Conservation (phyloP, 2,888 invertebrate species). For the Oxyscelio sp. region DNA sequence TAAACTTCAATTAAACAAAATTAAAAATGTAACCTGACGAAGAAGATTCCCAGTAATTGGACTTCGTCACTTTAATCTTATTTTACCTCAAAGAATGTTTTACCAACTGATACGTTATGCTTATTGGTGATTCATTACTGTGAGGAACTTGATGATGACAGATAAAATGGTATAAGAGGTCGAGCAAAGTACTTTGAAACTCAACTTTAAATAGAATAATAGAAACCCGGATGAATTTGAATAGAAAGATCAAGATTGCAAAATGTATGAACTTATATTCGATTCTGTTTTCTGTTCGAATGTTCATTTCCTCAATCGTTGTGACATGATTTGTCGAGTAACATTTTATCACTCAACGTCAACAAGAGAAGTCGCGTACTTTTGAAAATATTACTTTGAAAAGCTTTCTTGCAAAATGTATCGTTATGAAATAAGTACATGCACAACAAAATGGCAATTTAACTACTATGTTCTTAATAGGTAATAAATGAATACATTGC, state of each 20-base stretch:
- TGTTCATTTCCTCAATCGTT: neutral
- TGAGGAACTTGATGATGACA: slow-evolving; percentile 35
- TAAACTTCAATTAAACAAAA: too few relatives aligned
- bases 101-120: slow-evolving; percentile 33
- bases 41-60: too few relatives aligned
- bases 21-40: too few relatives aligned
- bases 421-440: too few relatives aligned
- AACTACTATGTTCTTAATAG: too few relatives aligned
- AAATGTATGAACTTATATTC: slow-evolving; percentile 3
- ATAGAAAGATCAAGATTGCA: slow-evolving; percentile 16
- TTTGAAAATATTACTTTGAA: neutral
- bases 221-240: slow-evolving; percentile 34
- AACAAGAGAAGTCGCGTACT: neutral
- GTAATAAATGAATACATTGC: too few relatives aligned
- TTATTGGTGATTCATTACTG: slow-evolving; percentile 38
- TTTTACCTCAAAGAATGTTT: slow-evolving; percentile 29
- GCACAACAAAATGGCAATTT: too few relatives aligned
- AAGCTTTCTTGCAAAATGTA: too few relatives aligned
- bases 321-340: slow-evolving; percentile 2
- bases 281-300: neutral
- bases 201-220: slow-evolving; percentile 42
- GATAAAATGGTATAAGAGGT: slow-evolving; percentile 34
- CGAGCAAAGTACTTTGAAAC: slow-evolving; percentile 19
- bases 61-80: slow-evolving; percentile 16
- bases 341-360: neutral